Percentiles rank a stretch among this genome's conserved stretches.
Conservation (phyloP, 2,797 vertebrate species). For the Scolopax bukidnonensis region DNA sequence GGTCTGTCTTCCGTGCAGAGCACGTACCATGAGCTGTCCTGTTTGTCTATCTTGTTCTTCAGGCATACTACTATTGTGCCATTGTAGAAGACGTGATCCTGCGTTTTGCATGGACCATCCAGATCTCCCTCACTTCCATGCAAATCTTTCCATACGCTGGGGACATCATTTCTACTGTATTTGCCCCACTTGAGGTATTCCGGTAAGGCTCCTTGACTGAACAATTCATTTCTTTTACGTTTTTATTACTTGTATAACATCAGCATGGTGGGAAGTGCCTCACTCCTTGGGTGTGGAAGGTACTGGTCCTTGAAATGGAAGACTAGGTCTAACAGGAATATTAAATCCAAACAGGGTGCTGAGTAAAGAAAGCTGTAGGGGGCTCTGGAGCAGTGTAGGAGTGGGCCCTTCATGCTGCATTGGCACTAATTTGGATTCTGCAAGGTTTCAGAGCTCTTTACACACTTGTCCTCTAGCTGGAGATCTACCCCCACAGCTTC, state of each 20-base stretch:
- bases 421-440: background rate
- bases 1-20: background rate
- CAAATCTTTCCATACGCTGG: slow-evolving; percentile 66
- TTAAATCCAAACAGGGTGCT: background rate
- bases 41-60: slow-evolving; percentile 26
- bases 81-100: slow-evolving; percentile 95
- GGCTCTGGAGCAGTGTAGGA: background rate
- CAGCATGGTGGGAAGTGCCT: accelerated
- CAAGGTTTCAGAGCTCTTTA: background rate
- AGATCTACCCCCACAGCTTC: background rate
- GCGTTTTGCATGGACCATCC: slow-evolving; percentile 94
- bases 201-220: slow-evolving; percentile 78
- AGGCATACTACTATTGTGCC: slow-evolving; percentile 99
- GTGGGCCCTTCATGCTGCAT: background rate
- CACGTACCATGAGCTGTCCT: background rate
- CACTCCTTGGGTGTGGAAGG: accelerated
- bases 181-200: slow-evolving; percentile 96
- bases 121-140: slow-evolving; percentile 84
- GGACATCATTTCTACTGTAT: slow-evolving; percentile 90
- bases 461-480: background rate
- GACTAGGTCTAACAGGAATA: background rate
- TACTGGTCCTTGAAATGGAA: background rate
- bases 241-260: background rate
- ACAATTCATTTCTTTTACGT: background rate
- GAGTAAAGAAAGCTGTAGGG: background rate